These are phyloP conservation scores for Brachionus rubens DNA, from an alignment of 1,140 invertebrate genomes.

Conservation along the genomic window DNA sequence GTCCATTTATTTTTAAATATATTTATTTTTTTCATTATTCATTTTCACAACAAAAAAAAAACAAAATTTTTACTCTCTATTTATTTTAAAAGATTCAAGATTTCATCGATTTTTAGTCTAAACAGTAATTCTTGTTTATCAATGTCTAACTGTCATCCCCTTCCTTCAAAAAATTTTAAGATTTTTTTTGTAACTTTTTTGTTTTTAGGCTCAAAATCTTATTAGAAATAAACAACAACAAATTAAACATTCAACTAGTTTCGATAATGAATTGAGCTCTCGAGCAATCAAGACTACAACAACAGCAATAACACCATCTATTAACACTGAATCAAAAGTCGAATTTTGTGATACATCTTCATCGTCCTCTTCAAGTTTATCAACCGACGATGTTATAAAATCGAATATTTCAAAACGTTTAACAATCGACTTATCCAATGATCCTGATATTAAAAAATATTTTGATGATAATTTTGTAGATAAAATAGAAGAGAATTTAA, in stretches of 20 bases:
- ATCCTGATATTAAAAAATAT: conserved; percentile 42
- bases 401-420: neutral
- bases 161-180: neutral
- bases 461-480: conserved; percentile 30
- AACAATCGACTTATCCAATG: conserved; percentile 40
- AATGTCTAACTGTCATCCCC: neutral
- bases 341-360: neutral
- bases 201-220: neutral
- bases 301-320: neutral
- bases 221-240: conserved; percentile 14
- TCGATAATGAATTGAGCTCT: neutral
- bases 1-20: neutral
- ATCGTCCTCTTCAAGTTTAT: conserved; percentile 8
- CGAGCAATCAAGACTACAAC: too few relatives aligned
- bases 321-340: neutral
- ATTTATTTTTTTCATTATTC: neutral
- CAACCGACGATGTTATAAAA: neutral
- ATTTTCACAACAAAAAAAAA: neutral
- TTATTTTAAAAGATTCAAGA: conserved; percentile 24
- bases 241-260: conserved; percentile 15
- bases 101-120: conserved; percentile 13
- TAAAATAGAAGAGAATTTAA: conserved; percentile 20
- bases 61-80: neutral
- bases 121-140: neutral
- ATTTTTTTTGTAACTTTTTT: neutral